phyloP scores from a whole-genome alignment of 2,113 vertebrate genomes.

The Lagopus leucura region DNA sequence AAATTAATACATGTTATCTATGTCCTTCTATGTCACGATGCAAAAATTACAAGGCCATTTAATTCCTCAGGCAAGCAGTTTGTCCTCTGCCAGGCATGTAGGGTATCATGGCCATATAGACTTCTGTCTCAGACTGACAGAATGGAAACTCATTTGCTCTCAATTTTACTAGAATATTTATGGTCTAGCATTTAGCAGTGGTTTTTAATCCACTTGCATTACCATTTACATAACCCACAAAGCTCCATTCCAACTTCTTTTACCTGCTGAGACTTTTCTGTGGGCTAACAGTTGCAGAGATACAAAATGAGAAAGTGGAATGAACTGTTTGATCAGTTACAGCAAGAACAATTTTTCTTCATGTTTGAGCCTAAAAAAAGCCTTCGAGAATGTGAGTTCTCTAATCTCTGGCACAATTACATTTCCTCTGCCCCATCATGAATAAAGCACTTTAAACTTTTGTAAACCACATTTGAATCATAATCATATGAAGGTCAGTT shows the following conservation, averaged over 20 bases:
- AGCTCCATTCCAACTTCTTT: not conserved
- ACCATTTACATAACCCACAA: not conserved
- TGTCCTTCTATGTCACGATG: not conserved
- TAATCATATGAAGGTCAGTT: not conserved
- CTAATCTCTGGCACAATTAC: not conserved
- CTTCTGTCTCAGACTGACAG: not conserved
- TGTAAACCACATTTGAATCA: not conserved
- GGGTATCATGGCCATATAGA: not conserved
- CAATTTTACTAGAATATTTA: not conserved
- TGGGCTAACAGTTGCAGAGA: not conserved
- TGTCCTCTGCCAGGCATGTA: not conserved
- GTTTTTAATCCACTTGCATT: not conserved
- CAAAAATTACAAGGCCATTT: slow-evolving; percentile 31
- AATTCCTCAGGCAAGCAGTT: not conserved
- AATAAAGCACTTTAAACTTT: not conserved
- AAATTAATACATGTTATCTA: not conserved
- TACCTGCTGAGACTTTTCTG: not conserved
- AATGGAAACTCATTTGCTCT: not conserved
- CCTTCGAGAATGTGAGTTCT: not conserved
- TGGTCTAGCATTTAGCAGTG: not conserved
- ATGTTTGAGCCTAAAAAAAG: not conserved
- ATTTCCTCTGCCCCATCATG: not conserved
- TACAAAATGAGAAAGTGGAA: not conserved
- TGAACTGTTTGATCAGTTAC: not conserved
- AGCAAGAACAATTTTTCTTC: not conserved